A percentile compares a stretch with the other conserved stretches of the same genome.
phyloP scores from a whole-genome alignment of 2,797 vertebrate species.

The Chelon auratus region DNA sequence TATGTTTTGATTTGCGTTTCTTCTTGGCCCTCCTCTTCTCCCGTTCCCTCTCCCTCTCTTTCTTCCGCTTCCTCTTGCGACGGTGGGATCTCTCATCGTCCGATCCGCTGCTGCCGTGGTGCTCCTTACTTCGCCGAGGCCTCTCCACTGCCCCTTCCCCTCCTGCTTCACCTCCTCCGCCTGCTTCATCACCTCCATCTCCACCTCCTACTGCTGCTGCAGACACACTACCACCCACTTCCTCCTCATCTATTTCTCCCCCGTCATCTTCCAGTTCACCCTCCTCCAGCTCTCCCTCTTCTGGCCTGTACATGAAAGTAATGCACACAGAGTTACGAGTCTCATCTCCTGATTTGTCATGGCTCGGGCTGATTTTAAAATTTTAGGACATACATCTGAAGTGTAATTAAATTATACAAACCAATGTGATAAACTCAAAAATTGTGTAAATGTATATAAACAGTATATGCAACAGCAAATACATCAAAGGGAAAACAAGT shows the following conservation, averaged over 20 bases:
- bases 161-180: slow-evolving; percentile 47
- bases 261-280: slow-evolving; percentile 95
- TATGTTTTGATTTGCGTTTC: slow-evolving; percentile 96
- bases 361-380: neutral
- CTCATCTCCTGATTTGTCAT: neutral
- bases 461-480: neutral
- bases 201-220: slow-evolving; percentile 73
- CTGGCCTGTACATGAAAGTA: slow-evolving; percentile 75
- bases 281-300: slow-evolving; percentile 95
- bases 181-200: slow-evolving; percentile 70
- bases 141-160: slow-evolving; percentile 77
- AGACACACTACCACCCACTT: slow-evolving; percentile 74
- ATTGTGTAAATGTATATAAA: no score
- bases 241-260: slow-evolving; percentile 83
- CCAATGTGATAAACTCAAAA: neutral
- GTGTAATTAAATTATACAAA: neutral
- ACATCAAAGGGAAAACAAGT: slow-evolving; percentile 27
- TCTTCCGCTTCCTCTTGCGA: slow-evolving; percentile 92
- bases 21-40: slow-evolving; percentile 95
- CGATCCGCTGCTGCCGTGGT: slow-evolving; percentile 86
- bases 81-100: slow-evolving; percentile 91
- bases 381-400: neutral
- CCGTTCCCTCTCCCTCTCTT: slow-evolving; percentile 88
- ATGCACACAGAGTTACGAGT: slow-evolving; percentile 12
- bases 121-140: slow-evolving; percentile 84